These are phyloP conservation scores for Dioctria rufipes DNA, from an alignment of 2,888 invertebrate genomes.

Conservation along the genomic window DNA sequence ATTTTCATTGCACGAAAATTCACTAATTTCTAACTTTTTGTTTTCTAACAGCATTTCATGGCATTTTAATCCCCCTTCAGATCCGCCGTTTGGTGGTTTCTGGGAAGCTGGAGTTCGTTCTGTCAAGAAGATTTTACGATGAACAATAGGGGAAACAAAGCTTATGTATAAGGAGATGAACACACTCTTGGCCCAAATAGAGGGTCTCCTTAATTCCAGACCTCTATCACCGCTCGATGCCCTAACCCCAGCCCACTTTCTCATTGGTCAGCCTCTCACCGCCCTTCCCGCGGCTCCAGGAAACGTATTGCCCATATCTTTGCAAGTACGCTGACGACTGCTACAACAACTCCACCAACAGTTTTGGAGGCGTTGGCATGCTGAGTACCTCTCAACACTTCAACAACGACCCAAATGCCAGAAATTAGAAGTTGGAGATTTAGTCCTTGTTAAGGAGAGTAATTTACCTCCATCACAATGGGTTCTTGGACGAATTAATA, in stretches of 20 bases:
- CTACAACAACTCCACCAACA: constrained; percentile 7
- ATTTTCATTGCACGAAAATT: too few species aligned
- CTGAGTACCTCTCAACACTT: not conserved
- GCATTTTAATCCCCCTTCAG: too few species aligned
- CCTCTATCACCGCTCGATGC: too few species aligned
- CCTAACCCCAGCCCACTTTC: not conserved
- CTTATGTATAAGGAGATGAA: too few species aligned
- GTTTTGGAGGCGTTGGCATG: constrained; percentile 14
- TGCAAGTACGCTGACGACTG: not conserved
- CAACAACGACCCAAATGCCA: constrained; percentile 7
- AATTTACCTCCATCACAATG: constrained; percentile 5
- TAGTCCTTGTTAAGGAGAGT: not conserved
- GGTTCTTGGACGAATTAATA: not conserved
- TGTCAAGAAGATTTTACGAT: too few species aligned
- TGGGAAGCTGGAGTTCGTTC: too few species aligned
- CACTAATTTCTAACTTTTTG: too few species aligned
- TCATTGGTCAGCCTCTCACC: not conserved
- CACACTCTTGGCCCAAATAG: too few species aligned
- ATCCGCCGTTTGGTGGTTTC: too few species aligned
- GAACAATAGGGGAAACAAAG: too few species aligned
- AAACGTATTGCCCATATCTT: not conserved
- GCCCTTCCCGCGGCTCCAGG: not conserved
- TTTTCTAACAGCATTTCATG: too few species aligned
- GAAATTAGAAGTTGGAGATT: not conserved
- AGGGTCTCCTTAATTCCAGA: too few species aligned